These are phyloP conservation scores for Perognathus longimembris DNA, from an alignment of 2,113 vertebrate genomes.

Conservation along the genomic window DNA sequence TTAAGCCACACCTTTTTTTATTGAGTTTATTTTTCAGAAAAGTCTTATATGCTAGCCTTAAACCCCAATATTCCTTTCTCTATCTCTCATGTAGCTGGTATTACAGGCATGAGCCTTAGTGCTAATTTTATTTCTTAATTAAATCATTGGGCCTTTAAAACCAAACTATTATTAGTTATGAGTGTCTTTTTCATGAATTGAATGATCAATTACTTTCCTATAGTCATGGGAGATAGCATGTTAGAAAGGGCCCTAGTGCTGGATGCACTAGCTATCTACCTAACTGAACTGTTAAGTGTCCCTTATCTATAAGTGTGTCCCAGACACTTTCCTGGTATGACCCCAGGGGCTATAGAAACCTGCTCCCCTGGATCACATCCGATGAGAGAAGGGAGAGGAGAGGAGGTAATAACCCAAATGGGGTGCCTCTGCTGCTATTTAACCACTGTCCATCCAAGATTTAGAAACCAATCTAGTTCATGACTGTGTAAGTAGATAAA, in stretches of 20 bases:
- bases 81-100: too few species aligned
- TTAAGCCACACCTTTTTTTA: too few species aligned
- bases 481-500: background rate
- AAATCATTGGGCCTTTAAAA: background rate
- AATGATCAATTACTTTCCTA: background rate
- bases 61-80: too few species aligned
- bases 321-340: background rate
- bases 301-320: background rate
- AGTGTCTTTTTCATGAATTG: slow-evolving; percentile 3
- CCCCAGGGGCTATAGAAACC: background rate
- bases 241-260: background rate
- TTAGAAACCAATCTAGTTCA: background rate
- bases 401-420: background rate
- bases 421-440: slow-evolving; percentile 9
- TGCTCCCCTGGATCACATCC: background rate
- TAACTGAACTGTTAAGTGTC: background rate
- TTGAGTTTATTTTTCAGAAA: too few species aligned
- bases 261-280: background rate
- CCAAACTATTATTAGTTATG: background rate
- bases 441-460: background rate
- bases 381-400: background rate
- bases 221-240: background rate
- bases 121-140: background rate
- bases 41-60: too few species aligned
- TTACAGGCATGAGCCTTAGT: too few species aligned